These are phyloP conservation scores for Riptortus pedestris DNA, from an alignment of 1,140 invertebrate genomes.

Conservation along the genomic window DNA sequence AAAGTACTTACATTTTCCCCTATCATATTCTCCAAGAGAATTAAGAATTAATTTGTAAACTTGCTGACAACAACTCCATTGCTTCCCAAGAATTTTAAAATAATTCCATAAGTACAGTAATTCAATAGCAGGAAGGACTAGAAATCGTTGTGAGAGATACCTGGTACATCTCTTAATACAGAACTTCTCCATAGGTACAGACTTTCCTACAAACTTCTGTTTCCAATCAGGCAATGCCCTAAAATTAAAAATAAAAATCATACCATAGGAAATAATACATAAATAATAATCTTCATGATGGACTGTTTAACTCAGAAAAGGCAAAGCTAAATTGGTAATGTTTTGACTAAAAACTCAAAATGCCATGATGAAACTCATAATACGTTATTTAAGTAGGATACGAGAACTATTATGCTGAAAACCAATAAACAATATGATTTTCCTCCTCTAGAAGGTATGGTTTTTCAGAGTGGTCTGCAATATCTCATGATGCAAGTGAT, in stretches of 20 bases:
- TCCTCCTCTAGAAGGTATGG: too few relatives aligned
- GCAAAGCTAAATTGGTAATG: too few relatives aligned
- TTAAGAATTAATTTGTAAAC: slow-evolving; percentile 62
- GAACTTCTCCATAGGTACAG: slow-evolving; percentile 94
- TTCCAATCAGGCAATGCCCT: slow-evolving; percentile 71
- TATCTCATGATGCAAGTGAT: too few relatives aligned
- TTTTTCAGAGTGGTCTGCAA: too few relatives aligned
- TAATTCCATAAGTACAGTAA: slow-evolving; percentile 90
- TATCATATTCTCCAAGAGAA: slow-evolving; percentile 41
- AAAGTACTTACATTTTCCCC: slow-evolving; percentile 25
- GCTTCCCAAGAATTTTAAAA: slow-evolving; percentile 71
- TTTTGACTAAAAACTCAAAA: too few relatives aligned
- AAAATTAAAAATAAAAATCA: slow-evolving; percentile 29
- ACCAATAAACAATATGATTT: too few relatives aligned
- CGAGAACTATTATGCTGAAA: too few relatives aligned
- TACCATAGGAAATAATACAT: too few relatives aligned
- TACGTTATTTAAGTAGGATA: too few relatives aligned
- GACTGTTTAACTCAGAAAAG: too few relatives aligned
- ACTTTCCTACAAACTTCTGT: slow-evolving; percentile 89
- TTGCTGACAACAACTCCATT: slow-evolving; percentile 52
- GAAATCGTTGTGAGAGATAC: slow-evolving; percentile 58
- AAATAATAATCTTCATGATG: too few relatives aligned
- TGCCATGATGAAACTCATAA: too few relatives aligned
- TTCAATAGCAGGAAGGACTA: slow-evolving; percentile 76
- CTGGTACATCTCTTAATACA: slow-evolving; percentile 71